Conservation (phyloP, 2,113 vertebrate genomes). For the Heptranchias perlo region DNA sequence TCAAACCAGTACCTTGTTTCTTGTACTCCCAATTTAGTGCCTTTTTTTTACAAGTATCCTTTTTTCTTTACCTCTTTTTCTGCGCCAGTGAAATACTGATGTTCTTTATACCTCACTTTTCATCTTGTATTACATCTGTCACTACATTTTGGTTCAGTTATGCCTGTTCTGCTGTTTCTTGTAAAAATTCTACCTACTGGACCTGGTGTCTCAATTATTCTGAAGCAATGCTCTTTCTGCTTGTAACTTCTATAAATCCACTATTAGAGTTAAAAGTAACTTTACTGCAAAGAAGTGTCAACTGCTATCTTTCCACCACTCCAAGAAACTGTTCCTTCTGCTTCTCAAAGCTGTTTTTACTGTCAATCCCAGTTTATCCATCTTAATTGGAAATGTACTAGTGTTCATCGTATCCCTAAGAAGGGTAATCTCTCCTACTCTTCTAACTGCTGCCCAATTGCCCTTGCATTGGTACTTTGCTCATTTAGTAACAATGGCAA, state of each 20-base stretch:
- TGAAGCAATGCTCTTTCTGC: neutral
- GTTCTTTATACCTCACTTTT: neutral
- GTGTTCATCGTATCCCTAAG: too few relatives aligned
- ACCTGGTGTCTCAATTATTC: neutral
- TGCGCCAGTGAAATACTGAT: neutral
- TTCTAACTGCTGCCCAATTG: neutral
- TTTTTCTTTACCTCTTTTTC: neutral
- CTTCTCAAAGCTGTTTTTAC: neutral
- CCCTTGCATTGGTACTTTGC: too few relatives aligned
- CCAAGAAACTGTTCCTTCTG: too few relatives aligned
- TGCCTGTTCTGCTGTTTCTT: neutral
- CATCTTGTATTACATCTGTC: neutral
- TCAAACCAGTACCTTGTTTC: too few relatives aligned
- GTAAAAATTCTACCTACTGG: neutral
- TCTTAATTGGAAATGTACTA: neutral
- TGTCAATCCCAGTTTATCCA: neutral
- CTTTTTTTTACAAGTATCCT: too few relatives aligned
- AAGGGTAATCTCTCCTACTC: too few relatives aligned
- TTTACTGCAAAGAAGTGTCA: neutral
- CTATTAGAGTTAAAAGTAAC: neutral
- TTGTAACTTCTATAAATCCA: neutral
- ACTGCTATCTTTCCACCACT: neutral
- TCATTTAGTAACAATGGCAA: too few relatives aligned
- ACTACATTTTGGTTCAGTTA: neutral
- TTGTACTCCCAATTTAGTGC: neutral